These are phyloP conservation scores for Ochropleura plecta DNA, from an alignment of 2,888 invertebrate species.

Conservation along the genomic window DNA sequence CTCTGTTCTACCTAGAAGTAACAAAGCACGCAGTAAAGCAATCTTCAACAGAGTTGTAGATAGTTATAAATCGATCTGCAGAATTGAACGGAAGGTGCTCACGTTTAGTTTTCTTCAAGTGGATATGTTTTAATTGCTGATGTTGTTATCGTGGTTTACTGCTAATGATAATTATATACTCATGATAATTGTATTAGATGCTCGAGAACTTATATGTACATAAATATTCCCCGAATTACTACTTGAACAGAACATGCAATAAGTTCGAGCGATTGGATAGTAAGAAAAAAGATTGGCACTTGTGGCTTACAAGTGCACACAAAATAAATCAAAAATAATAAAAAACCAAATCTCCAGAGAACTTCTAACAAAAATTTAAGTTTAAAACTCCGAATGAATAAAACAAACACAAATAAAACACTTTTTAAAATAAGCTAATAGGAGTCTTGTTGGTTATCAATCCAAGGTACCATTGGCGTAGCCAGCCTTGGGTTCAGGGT, in stretches of 20 bases:
- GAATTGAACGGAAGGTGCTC: background rate
- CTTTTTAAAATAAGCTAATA: slow-evolving; percentile 28
- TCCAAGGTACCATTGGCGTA: no score
- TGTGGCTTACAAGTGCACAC: background rate
- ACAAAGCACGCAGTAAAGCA: background rate
- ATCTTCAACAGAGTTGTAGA: background rate
- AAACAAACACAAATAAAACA: background rate
- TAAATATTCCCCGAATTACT: background rate
- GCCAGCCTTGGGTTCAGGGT: no score
- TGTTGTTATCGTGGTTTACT: slow-evolving; percentile 12
- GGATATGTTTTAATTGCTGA: slow-evolving; percentile 25
- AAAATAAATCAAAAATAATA: background rate
- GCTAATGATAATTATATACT: slow-evolving; percentile 1
- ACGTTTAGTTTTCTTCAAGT: slow-evolving; percentile 21
- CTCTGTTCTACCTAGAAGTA: background rate
- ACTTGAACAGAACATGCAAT: slow-evolving; percentile 7
- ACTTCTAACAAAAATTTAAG: background rate
- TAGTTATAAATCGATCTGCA: background rate
- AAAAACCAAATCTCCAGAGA: background rate
- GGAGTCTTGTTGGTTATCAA: slow-evolving; percentile 14
- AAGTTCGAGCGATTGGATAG: background rate
- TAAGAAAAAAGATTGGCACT: background rate
- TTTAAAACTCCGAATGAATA: background rate
- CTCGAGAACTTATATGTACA: background rate
- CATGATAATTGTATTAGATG: slow-evolving; percentile 7